Evolutionary conservation across 2,797 vertebrate species (phyloP).

Genomic region (Vireo griseus): DNA sequence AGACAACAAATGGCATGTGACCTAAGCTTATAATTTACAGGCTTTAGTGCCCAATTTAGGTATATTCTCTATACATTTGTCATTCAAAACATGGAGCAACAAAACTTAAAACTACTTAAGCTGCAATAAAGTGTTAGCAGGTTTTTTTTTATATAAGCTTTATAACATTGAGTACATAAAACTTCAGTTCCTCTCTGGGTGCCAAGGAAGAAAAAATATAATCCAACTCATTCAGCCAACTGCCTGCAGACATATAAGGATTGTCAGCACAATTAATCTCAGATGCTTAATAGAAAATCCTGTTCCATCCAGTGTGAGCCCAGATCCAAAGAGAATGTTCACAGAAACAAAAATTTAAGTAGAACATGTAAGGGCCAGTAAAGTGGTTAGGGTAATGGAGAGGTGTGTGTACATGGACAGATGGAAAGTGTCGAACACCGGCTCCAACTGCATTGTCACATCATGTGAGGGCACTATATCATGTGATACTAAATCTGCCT

Average conservation of each 20-base stretch:
- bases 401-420: neutral
- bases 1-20: constrained; percentile 3
- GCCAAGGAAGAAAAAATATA: neutral
- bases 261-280: neutral
- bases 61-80: neutral
- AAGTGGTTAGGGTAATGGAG: neutral
- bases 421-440: neutral
- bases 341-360: neutral
- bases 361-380: neutral
- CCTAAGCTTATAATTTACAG: constrained; percentile 43
- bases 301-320: neutral
- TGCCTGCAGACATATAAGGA: neutral
- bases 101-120: neutral
- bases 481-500: neutral
- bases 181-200: neutral
- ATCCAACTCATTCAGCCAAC: neutral
- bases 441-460: neutral
- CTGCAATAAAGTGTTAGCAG: neutral
- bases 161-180: neutral
- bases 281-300: neutral
- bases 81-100: neutral
- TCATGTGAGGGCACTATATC: neutral
- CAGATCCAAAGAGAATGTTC: neutral
- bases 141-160: neutral
- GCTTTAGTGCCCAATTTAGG: neutral